Base-by-base conservation (phyloP, 1,140 invertebrate genomes). In the Lepeophtheirus salmonis region DNA sequence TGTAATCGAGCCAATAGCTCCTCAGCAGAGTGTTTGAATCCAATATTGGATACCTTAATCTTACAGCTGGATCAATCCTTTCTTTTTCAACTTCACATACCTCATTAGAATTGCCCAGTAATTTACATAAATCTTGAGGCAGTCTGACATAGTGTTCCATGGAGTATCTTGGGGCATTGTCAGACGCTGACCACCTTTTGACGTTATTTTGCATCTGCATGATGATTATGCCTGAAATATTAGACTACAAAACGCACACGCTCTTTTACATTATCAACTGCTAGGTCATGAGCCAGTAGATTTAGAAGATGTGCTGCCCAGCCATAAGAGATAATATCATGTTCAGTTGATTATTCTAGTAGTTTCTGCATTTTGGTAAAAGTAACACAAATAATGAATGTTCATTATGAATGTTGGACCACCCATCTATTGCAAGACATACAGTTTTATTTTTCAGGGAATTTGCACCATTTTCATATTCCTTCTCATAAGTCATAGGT, bases 101-200 rank as follows among this genome's bases (percentile, higher is more conserved):
- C 30, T 41, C n/a, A 41, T n/a, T n/a, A 41, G 51, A 61, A 26
- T 21, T 61, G 25, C 13, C 60, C 51, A 17, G 60, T 56, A 52
- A 3, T 61, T 54, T 52, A 61, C 25, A 56, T 60, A 60, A 21
- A 53, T 53, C 20, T 61, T 61, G 2, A 61, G 50, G 24, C 50
- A 56, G 22, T 54, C 50, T 2, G 52, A 52, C 60, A 61, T 61
- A 16, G 51, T 54, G 60, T 61, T 61, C 51, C 60, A 61, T 52
- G 48, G 50, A 54, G 26, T 54, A 25, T 61, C 16, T 49, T 26
- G 24, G n/a, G 16, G 50, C 20, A 52, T 61, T 41, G 26, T n/a
- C 50, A 4, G 16, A n/a, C 30, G 6, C n/a, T 41, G 30, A 10
- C n/a, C n/a, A 6, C 30, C 6, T 41, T n/a, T 10, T 6, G 6